Percentiles rank a stretch among this genome's conserved stretches.
phyloP scores from a whole-genome alignment of 2,113 vertebrate genomes.

The Capreolus pygargus region DNA sequence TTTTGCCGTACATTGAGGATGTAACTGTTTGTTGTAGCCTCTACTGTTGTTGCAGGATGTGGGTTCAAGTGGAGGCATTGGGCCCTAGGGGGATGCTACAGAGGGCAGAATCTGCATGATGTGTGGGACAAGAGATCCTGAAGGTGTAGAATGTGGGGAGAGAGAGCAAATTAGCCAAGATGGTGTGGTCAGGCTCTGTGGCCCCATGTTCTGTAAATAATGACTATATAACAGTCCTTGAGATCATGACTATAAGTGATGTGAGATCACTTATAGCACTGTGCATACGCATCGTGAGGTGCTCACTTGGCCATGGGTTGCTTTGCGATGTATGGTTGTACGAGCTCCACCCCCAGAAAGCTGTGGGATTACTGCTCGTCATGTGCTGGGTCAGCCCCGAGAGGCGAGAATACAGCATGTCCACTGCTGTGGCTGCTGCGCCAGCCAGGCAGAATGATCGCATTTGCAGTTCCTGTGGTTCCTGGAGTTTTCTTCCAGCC shows the following conservation, averaged over 20 bases:
- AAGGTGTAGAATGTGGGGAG: background rate
- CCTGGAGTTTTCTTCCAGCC: background rate
- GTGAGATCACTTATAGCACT: background rate
- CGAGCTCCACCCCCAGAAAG: accelerated
- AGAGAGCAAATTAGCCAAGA: background rate
- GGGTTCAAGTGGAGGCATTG: background rate
- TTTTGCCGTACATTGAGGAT: background rate
- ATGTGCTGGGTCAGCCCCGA: background rate
- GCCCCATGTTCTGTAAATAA: background rate
- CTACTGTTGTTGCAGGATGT: background rate
- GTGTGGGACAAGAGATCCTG: background rate
- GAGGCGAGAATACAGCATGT: background rate
- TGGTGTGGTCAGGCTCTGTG: background rate
- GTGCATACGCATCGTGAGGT: background rate
- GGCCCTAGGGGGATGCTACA: background rate
- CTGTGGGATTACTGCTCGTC: background rate
- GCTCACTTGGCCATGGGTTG: background rate
- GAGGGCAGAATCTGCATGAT: background rate
- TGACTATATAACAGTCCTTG: background rate
- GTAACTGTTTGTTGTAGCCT: background rate
- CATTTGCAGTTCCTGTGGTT: background rate
- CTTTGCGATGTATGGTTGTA: background rate
- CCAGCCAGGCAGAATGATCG: background rate
- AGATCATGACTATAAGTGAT: background rate
- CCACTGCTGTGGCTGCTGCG: background rate